Evolutionary conservation across 2,888 invertebrate genomes (phyloP), one percentile per base, ranked within the genome.

Genomic region (Apocheima hispidaria): DNA sequence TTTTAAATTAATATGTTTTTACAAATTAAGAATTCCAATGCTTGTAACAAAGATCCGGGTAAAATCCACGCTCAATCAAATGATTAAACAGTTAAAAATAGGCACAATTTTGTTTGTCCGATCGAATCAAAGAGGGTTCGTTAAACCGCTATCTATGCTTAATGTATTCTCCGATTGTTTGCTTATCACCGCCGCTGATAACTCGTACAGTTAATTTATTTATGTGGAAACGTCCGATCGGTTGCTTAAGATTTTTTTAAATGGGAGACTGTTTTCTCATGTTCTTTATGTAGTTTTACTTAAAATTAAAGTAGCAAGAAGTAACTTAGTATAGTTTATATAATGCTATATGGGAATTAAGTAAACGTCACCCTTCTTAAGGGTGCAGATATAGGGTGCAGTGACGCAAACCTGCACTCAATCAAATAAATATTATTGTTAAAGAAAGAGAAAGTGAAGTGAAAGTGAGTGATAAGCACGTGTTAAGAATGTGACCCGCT

Each of bases 141-240:
- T 84, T 87, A 88, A 82, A 84, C 90, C 70, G 68, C 81, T 90
- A 91, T 92, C 91, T 72, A 26, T 41, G 46, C 77, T 84, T 86
- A 87, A 88, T 89, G 84, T 88, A 82, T 90, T 89, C 88, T 84
- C 80, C 86, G 90, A 92, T 91, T 91, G 87, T 90, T 84, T 84
- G 74, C 80, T 86, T 91, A 92, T 91, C 88, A 75, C 60, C 65
- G 66, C 53, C 18, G 26, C 61, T 68, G 87, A 87, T 88, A 87
- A 69, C 71, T 70, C 61, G 48, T 16, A 58, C 69, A 59, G 73
- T 73, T 74, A 73, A 75, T 78, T n/a, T 74, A 71, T 70, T 73
- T 68, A 74, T 54, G 58, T 66, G 40, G 66, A 65, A 63, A 63
- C 58, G 23, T 30, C 51, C 4, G 46, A 46, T 46, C 20, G 4